Base-by-base conservation (phyloP, 2,888 invertebrate species). In the Chesias legatella region DNA sequence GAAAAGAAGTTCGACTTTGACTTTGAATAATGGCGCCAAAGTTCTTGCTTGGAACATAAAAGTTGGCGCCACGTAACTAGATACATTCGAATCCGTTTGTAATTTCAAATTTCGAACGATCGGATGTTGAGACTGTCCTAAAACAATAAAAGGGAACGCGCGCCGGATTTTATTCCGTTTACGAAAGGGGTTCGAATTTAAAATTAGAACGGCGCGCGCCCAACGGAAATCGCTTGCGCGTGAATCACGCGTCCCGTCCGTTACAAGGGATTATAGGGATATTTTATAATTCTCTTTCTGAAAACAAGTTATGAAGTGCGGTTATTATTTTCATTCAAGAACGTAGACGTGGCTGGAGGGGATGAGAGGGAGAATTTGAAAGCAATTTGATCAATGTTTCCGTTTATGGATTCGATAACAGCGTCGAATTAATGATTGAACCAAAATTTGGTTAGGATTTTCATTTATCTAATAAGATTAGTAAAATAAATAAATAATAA, bases 131-230 rank as follows among this genome's bases (percentile, higher is more conserved):
- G 53, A 51, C 58, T 42, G 61, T 62, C 70, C 75, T 73, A 78
- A 84, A 85, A 86, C 83, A 83, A 85, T 80, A 77, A 81, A 78
- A 80, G 73, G 74, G 53, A 45, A 41, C 76, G 67, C 67, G 73
- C 68, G 69, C 66, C 60, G 71, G 76, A 80, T 81, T 85, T 84
- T 83, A 81, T 83, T 77, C 82, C 85, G 75, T 84, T 73, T 75
- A 70, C 59, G 75, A 69, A 73, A 72, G 79, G 82, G 85, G 86
- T 74, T 78, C 74, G 70, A 65, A 73, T 79, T 77, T 82, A 84
- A 77, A 81, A 71, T 78, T 85, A 86, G 85, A 84, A 70, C 74
- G 69, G 67, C 67, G 45, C 67, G 67, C 67, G 72, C 65, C 67
- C 79, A 65, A 66, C 81, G 86, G 86, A 86, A 86, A 86, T 82